Conservation (phyloP, 2,113 vertebrate species). For the Saguinus midas region DNA sequence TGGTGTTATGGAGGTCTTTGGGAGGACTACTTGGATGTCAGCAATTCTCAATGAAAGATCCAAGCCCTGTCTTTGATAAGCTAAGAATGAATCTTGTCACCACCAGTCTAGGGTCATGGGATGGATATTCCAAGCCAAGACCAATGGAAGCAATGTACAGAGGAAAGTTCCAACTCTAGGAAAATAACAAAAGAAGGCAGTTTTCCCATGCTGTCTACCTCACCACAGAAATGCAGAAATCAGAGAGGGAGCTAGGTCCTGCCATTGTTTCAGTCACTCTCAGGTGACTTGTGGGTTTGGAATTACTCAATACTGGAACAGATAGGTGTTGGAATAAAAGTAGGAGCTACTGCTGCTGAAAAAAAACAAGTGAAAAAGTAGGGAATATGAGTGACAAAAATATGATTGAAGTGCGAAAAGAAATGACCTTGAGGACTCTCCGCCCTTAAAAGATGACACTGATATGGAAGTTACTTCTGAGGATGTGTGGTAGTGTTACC, state of each 20-base stretch:
- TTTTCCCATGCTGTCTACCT: constrained; percentile 79
- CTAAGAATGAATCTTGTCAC: constrained; percentile 89
- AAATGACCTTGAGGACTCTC: constrained; percentile 86
- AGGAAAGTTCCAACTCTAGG: constrained; percentile 76
- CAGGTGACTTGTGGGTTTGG: constrained; percentile 89
- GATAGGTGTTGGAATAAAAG: constrained; percentile 84
- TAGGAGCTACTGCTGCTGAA: constrained; percentile 79
- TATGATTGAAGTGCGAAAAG: constrained; percentile 74
- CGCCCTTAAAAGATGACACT: constrained; percentile 87
- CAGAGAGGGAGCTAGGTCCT: constrained; percentile 84
- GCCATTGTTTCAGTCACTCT: constrained; percentile 89
- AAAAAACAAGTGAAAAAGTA: constrained; percentile 31
- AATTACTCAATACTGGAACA: constrained; percentile 87
- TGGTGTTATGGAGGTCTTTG: constrained; percentile 84
- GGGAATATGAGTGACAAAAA: constrained; percentile 80
- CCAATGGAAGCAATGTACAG: constrained; percentile 85
- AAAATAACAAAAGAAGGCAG: constrained; percentile 56
- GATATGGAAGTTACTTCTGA: constrained; percentile 88
- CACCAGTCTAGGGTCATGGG: constrained; percentile 87
- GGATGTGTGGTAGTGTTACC: constrained; percentile 89
- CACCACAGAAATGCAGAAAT: constrained; percentile 83
- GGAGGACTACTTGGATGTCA: constrained; percentile 88
- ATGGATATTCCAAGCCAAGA: constrained; percentile 90
- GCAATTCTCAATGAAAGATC: constrained; percentile 91
- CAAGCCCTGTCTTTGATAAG: constrained; percentile 91